Percentiles rank a stretch among this genome's conserved stretches.
phyloP scores from a whole-genome alignment of 2,113 vertebrate genomes.

The Pelvicachromis taeniatus region DNA sequence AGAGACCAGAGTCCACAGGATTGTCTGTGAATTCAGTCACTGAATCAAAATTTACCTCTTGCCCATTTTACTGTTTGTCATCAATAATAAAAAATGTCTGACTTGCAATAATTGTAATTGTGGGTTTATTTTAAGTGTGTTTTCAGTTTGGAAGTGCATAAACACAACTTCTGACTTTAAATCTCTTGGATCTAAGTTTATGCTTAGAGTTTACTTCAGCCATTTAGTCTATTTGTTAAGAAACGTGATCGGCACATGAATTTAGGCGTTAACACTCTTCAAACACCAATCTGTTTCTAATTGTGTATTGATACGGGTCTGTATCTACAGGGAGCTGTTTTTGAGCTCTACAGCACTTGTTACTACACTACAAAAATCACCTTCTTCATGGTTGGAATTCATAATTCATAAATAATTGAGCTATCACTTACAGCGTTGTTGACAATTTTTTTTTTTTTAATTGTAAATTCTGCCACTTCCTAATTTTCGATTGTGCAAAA shows the following conservation, averaged over 20 bases:
- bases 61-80: background rate
- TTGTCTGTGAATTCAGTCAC: background rate
- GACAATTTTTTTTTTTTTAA: background rate
- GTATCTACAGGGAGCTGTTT: background rate
- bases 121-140: background rate
- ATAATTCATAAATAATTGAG: background rate
- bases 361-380: background rate
- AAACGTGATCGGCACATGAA: background rate
- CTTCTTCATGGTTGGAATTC: background rate
- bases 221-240: background rate
- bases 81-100: background rate
- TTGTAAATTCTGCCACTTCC: background rate
- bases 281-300: background rate
- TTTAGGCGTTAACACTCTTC: background rate
- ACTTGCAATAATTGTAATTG: background rate
- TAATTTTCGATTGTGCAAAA: background rate
- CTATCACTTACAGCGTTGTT: background rate
- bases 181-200: too few relatives aligned
- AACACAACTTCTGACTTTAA: background rate
- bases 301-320: background rate
- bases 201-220: background rate
- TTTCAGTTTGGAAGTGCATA: background rate
- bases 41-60: background rate
- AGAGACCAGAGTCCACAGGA: background rate
- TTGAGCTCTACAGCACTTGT: background rate